Conservation (phyloP, 2,888 invertebrate species). For the Andrena flavipes region DNA sequence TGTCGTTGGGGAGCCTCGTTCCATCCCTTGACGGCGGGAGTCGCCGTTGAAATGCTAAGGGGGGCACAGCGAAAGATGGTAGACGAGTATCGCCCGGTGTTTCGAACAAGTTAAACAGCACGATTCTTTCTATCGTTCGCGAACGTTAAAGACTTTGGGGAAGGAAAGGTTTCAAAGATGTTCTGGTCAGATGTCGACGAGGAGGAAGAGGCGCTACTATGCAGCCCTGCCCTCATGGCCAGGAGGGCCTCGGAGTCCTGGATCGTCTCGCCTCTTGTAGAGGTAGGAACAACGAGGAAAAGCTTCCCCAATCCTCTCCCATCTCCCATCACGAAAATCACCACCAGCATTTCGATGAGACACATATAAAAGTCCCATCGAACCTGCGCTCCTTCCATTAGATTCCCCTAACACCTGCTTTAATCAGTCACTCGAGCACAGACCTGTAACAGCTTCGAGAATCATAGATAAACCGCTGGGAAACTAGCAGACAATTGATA, state of each 20-base stretch:
- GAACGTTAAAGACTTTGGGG: not conserved
- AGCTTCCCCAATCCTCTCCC: not conserved
- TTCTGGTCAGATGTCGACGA: constrained; percentile 92
- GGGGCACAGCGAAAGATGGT: not conserved
- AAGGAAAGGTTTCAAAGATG: constrained; percentile 85
- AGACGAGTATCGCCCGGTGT: constrained; percentile 17
- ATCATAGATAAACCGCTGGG: not conserved
- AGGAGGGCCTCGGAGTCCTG: constrained; percentile 95
- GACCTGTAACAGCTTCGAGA: not conserved
- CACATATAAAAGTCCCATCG: not conserved
- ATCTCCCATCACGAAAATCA: not conserved
- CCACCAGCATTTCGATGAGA: not conserved
- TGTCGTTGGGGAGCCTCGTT: too few relatives aligned
- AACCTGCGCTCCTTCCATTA: not conserved
- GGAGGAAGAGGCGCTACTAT: constrained; percentile 94
- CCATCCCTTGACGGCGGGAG: not conserved
- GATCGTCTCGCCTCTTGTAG: constrained; percentile 94
- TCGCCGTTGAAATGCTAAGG: constrained; percentile 23
- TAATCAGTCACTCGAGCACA: not conserved
- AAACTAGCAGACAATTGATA: not conserved
- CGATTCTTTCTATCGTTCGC: not conserved
- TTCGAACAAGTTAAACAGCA: not conserved
- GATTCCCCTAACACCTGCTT: not conserved
- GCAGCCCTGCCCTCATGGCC: constrained; percentile 94
- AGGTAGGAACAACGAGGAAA: constrained; percentile 87